Conservation (phyloP, 2,797 vertebrate species). For the Staurois parvus region DNA sequence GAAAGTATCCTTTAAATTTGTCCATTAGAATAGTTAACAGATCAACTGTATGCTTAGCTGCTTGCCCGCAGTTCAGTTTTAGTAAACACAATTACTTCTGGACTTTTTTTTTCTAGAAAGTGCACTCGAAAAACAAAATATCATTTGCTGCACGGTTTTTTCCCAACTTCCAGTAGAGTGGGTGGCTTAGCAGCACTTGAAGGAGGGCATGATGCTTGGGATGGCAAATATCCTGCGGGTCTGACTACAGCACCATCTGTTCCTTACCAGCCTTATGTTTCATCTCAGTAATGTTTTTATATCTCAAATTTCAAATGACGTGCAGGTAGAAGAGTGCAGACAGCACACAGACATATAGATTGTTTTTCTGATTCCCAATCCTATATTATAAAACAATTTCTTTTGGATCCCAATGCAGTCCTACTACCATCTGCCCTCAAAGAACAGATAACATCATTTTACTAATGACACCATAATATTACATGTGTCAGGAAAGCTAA, state of each 20-base stretch:
- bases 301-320: neutral
- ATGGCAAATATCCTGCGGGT: conserved; percentile 32
- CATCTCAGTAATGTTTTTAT: conserved; percentile 1
- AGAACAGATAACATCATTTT: neutral
- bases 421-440: neutral
- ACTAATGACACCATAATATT: neutral
- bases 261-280: conserved; percentile 10
- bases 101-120: neutral
- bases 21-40: too few relatives aligned
- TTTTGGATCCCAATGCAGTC: neutral
- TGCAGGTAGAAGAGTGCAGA: neutral
- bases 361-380: neutral
- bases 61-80: too few relatives aligned
- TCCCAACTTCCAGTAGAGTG: conserved; percentile 22
- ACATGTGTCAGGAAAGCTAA: neutral
- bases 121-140: neutral
- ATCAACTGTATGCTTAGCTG: too few relatives aligned
- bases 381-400: too few relatives aligned
- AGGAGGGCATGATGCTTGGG: conserved; percentile 12
- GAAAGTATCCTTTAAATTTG: too few relatives aligned
- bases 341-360: neutral
- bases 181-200: neutral
- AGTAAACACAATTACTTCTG: too few relatives aligned
- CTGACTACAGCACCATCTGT: conserved; percentile 42
- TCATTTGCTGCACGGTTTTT: neutral